Evolutionary conservation across 1,140 invertebrate genomes (phyloP).

Genomic region (Heliconius hermathena): DNA sequence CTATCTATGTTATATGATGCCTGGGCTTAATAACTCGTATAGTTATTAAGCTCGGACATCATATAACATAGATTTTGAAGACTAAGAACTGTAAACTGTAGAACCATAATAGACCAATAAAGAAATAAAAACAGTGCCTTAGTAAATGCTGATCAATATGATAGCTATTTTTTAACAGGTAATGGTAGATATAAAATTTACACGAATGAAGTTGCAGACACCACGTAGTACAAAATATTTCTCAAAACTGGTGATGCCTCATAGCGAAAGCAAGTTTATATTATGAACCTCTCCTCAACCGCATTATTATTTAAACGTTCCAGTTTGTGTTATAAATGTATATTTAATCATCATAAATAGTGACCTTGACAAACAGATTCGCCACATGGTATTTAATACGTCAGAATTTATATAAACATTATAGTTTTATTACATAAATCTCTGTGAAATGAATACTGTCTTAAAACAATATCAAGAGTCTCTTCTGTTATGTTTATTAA

Average conservation of each 20-base stretch:
- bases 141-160: no score
- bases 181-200: no score
- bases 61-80: no score
- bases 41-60: no score
- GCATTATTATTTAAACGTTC: slow-evolving; percentile 1
- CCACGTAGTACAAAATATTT: background rate
- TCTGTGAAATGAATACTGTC: background rate
- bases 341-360: slow-evolving; percentile 10
- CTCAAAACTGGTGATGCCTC: background rate
- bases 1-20: no score
- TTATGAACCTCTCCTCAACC: background rate
- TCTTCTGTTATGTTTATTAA: background rate
- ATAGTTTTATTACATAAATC: slow-evolving; percentile 2
- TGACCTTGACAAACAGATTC: slow-evolving; percentile 10
- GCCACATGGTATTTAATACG: slow-evolving; percentile 3
- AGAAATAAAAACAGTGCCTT: no score
- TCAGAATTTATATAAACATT: background rate
- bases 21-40: no score
- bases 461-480: background rate
- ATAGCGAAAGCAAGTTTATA: background rate
- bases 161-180: no score
- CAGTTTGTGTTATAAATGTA: slow-evolving; percentile 4
- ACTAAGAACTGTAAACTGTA: no score
- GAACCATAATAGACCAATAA: no score
- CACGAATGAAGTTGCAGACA: background rate